Conservation (phyloP, 2,113 vertebrate species). For the Tupaia chinensis region DNA sequence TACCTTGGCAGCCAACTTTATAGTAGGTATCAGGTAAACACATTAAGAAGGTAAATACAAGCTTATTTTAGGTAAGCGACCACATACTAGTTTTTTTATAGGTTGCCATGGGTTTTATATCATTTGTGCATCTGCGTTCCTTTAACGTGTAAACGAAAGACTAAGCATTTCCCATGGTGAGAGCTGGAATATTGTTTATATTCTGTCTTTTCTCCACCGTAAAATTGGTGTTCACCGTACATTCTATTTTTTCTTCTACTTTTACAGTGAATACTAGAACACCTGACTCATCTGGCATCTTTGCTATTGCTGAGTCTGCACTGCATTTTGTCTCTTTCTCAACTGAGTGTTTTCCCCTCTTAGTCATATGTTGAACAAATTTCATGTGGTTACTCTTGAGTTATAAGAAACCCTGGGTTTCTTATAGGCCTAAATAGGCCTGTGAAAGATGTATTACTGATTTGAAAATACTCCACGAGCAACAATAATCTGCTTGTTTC, state of each 20-base stretch:
- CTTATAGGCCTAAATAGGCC: background rate
- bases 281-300: rapidly evolving
- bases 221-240: background rate
- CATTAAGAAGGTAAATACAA: background rate
- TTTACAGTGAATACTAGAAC: background rate
- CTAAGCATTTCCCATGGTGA: background rate
- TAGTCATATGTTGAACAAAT: background rate
- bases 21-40: background rate
- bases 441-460: background rate
- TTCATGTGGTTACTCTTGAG: background rate
- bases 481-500: background rate
- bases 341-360: background rate
- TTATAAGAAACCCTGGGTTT: background rate
- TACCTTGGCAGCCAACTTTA: background rate
- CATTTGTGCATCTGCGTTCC: background rate
- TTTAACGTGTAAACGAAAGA: background rate
- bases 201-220: background rate
- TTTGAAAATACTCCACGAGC: background rate
- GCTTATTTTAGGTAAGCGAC: background rate
- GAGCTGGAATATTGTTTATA: background rate
- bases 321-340: background rate
- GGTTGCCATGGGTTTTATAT: background rate
- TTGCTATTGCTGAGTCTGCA: background rate
- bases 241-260: background rate
- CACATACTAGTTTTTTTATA: background rate